Evolutionary conservation across 1,140 invertebrate species (phyloP).

Genomic region (Diorhabda elongata): DNA sequence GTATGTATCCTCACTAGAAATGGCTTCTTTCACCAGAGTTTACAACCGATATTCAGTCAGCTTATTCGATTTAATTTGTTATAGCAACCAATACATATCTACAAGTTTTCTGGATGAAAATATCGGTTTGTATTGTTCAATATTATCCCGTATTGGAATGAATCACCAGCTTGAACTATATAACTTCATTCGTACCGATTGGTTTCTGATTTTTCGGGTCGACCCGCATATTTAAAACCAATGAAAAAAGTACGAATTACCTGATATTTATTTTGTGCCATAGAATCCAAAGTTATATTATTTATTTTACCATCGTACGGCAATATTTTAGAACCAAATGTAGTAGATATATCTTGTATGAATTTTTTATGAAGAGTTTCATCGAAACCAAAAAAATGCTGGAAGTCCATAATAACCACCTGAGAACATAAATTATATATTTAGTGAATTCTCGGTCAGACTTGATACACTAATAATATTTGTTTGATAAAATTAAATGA

Average conservation of each 20-base stretch:
- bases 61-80: not conserved
- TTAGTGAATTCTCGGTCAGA: too few species aligned
- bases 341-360: slow-evolving; percentile 55
- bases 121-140: too few species aligned
- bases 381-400: slow-evolving; percentile 77
- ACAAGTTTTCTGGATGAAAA: not conserved
- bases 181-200: too few species aligned
- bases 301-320: slow-evolving; percentile 54
- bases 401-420: slow-evolving; percentile 74
- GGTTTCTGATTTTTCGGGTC: too few species aligned
- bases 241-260: slow-evolving; percentile 41
- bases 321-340: slow-evolving; percentile 63
- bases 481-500: too few species aligned
- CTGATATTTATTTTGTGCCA: slow-evolving; percentile 56
- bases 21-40: not conserved
- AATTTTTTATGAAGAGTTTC: slow-evolving; percentile 59
- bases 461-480: too few species aligned
- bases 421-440: slow-evolving; percentile 34
- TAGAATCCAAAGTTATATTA: slow-evolving; percentile 57
- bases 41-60: not conserved
- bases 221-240: not conserved
- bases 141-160: too few species aligned
- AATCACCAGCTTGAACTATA: too few species aligned
- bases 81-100: not conserved
- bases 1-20: not conserved